These are phyloP conservation scores for Castor canadensis DNA, from an alignment of 2,113 vertebrate genomes.

Conservation along the genomic window DNA sequence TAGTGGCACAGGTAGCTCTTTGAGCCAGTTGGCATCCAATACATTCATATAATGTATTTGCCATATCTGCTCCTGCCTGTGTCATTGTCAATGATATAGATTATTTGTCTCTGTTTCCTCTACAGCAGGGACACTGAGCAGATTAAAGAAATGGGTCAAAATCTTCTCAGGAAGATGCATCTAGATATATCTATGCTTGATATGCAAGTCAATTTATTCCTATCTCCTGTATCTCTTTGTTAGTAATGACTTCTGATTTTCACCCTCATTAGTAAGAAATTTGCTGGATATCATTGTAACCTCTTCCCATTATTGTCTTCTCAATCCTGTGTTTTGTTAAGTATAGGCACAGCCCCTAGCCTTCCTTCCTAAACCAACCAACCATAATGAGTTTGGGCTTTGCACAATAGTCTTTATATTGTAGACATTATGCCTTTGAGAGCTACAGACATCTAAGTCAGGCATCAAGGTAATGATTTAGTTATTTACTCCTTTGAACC, in stretches of 20 bases:
- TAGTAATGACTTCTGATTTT: neutral
- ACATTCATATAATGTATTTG: neutral
- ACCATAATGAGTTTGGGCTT: neutral
- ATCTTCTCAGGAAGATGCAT: neutral
- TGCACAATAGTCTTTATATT: slow-evolving; percentile 47
- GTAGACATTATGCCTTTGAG: slow-evolving; percentile 58
- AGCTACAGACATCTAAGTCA: slow-evolving; percentile 69
- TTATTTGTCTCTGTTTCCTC: neutral
- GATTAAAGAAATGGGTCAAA: neutral
- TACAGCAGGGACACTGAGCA: neutral
- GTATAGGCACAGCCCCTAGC: neutral
- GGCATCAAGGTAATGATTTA: slow-evolving; percentile 77
- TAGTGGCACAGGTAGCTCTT: neutral
- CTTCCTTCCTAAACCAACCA: neutral
- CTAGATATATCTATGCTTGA: neutral
- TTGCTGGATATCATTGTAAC: neutral
- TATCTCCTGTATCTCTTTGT: neutral
- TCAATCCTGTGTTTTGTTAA: neutral
- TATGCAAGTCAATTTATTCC: neutral
- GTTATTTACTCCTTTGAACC: slow-evolving; percentile 69
- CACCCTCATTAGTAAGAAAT: neutral
- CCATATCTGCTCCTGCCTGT: neutral
- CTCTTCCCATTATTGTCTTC: neutral
- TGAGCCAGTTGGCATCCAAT: neutral
- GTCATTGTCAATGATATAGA: neutral